Conservation (phyloP, 2,113 vertebrate species). For the Camelus bactrianus region DNA sequence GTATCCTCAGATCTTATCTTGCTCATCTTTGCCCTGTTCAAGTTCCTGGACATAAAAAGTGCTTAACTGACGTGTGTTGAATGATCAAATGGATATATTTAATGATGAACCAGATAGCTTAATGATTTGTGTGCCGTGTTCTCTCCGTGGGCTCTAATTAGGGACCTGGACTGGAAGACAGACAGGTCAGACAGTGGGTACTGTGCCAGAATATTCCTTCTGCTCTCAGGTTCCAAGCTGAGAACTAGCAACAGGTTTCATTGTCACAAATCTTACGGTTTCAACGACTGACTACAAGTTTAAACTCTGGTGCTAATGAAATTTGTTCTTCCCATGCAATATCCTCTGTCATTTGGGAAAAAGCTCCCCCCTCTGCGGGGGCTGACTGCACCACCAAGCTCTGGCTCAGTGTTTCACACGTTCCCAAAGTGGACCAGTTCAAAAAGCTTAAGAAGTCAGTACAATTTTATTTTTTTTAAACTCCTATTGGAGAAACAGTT, state of each 20-base stretch:
- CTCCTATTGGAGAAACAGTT: neutral
- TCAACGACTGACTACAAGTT: neutral
- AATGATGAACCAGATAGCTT: neutral
- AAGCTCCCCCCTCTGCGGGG: neutral
- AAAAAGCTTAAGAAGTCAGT: conserved; percentile 15
- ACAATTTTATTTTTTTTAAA: neutral
- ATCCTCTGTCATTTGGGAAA: neutral
- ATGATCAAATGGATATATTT: neutral
- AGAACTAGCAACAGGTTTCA: neutral
- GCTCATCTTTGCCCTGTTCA: neutral
- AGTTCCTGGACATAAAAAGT: neutral
- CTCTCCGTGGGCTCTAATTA: neutral
- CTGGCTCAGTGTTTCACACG: neutral
- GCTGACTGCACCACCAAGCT: neutral
- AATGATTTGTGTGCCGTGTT: neutral
- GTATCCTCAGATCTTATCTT: neutral
- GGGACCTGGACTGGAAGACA: conserved; percentile 30
- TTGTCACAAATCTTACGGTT: neutral
- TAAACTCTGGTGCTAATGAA: neutral
- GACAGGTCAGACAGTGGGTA: neutral
- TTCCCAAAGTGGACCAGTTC: neutral
- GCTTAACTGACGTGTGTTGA: conserved; percentile 2
- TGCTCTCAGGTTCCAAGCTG: neutral
- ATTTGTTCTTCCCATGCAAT: neutral
- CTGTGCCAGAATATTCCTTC: neutral